These are phyloP conservation scores for Odocoileus virginianus DNA, from an alignment of 2,113 vertebrate species.

Conservation along the genomic window DNA sequence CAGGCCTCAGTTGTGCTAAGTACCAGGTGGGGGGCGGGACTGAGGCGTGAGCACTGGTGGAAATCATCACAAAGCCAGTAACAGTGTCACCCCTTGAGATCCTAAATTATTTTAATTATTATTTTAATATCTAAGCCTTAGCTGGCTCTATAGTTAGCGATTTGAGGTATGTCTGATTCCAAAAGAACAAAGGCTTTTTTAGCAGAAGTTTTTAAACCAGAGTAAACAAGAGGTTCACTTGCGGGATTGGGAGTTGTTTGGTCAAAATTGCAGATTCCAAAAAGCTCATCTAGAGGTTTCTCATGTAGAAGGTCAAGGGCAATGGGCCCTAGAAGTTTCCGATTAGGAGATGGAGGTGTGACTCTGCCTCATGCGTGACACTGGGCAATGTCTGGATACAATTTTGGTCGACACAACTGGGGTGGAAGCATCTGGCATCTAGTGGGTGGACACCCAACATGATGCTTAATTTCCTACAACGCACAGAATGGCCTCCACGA, in stretches of 20 bases:
- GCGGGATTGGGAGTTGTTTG: background rate
- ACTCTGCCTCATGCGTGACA: background rate
- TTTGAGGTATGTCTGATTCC: background rate
- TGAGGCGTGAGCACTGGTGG: background rate
- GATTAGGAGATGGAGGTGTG: background rate
- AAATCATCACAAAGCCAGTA: rapidly evolving
- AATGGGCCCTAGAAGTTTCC: background rate
- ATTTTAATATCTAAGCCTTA: background rate
- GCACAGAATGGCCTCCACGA: background rate
- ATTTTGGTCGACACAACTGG: background rate
- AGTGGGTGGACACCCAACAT: background rate
- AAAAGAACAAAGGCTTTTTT: background rate
- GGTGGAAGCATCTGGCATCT: background rate
- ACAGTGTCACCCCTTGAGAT: rapidly evolving
- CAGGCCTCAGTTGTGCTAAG: background rate
- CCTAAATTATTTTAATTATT: too few relatives aligned
- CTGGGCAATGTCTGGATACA: background rate
- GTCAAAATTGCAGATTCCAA: background rate
- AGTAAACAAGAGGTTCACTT: background rate
- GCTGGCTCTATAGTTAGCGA: background rate
- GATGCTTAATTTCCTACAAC: rapidly evolving
- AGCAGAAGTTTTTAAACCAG: background rate
- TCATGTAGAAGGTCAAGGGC: background rate
- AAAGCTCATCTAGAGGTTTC: background rate
- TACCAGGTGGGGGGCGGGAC: rapidly evolving